Evolutionary conservation across 2,797 vertebrate genomes (phyloP), one percentile per base, ranked within the genome.

Genomic region (Oryzias dopingdopingensis): DNA sequence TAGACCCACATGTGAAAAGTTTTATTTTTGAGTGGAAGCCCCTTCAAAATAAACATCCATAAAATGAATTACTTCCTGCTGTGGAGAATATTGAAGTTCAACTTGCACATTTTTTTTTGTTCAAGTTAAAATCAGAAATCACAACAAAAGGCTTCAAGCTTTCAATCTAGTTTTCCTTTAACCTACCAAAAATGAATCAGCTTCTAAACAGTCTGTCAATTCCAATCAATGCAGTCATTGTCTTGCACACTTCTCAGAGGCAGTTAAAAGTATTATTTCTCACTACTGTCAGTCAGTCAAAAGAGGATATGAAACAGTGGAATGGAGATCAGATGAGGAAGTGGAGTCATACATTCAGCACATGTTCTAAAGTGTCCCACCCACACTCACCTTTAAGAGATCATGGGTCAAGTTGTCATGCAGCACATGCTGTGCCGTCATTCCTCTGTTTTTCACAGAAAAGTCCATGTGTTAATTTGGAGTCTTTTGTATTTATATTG

Each of bases 291-390:
- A 62, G 71, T 63, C 52, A 41, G 50, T 65, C 68, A 86, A 90
- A 88, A 87, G 86, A 84, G 86, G 89, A 90, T 85, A 68, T 84
- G 88, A 87, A 81, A 86, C 65, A 22, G 65, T 58, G 73, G 65
- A 69, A 44, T 55, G 54, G 49, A 67, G 70, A 53, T 55, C 37
- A 72, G 70, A 88, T 81, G 85, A 85, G 86, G 89, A 91, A 91
- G 85, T 88, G 67, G 72, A 86, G 82, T 90, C 88, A 91, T 70
- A 81, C 83, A 86, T 75, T 81, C 76, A 82, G 84, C 88, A 88
- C 84, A 91, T 88, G 88, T 61, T 64, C 70, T 42, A 24, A 81
- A 80, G 61, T 0, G 52, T 65, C 82, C 84, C 83, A 63, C 84
- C 84, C 81, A 82, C 85, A 61, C 79, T 77, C 79, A 76, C 76